Base-by-base conservation (phyloP, 1,140 invertebrate species). In the Neotoxoptera formosana region DNA sequence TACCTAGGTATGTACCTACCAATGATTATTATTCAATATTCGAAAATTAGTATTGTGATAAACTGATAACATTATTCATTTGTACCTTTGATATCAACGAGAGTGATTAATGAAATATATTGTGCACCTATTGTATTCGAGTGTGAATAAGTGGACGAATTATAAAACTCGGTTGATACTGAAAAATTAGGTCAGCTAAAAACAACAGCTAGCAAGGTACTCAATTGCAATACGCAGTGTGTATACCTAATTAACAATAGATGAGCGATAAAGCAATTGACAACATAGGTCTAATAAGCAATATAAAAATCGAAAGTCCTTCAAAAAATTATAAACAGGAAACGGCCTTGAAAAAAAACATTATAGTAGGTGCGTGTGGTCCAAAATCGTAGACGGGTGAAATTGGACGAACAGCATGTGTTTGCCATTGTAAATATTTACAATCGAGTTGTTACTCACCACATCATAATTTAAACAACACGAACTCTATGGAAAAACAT, bases 301-400 rank as follows among this genome's bases (percentile, higher is more conserved):
- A 25, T 36, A 21, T 45, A n/a, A n/a, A 60, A 60, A 53, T 56
- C 20, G 51, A 90, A 90, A 90, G 53, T 90, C 89, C 89, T 90
- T 90, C 34, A 25, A 90, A 30, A 60, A 9, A 60, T 30, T 36
- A 45, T 45, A 67, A 60, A 41, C 53, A 90, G 53, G 53, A 90
- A 90, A 90, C 36, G 34, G 23, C 88, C 23, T 90, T n/a, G 36
- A 67, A 60, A 51, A 67, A 90, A 30, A 25, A 90, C 45, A 25
- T 25, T 48, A n/a, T 87, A 17, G 45, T 76, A 76, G n/a, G 60
- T n/a, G 60, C 14, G 60, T 76, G 60, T 17, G 60, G 60, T 88
- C 47, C 86, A 56, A 56, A 89, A 56, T 89, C 34, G n/a, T 89
- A 89, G 87, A 89, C 87, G 34, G 87, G 34, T 36, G 87, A 89